These are phyloP conservation scores for Caenorhabditis plicata DNA, from an alignment of 2,888 invertebrate species.

Conservation along the genomic window DNA sequence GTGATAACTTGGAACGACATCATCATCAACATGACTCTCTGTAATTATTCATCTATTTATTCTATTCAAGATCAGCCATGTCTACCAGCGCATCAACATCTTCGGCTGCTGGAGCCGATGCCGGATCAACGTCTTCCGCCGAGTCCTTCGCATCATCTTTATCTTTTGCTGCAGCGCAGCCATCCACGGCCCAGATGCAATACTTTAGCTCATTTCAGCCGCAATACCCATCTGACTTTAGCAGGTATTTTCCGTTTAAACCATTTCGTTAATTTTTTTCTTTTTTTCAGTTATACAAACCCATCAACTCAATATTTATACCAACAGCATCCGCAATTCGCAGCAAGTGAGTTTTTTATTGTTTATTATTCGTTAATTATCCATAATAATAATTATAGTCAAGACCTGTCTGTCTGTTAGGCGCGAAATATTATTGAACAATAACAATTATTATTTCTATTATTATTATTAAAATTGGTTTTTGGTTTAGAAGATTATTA, in stretches of 20 bases:
- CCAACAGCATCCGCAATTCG: slow-evolving; percentile 8
- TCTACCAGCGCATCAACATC: slow-evolving; percentile 30
- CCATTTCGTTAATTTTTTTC: background rate
- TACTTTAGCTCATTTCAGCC: slow-evolving; percentile 12
- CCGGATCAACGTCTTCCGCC: slow-evolving; percentile 3
- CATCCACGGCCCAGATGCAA: slow-evolving; percentile 12
- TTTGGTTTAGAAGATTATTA: too few relatives aligned
- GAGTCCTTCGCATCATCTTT: slow-evolving; percentile 8
- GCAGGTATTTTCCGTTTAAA: slow-evolving; percentile 5
- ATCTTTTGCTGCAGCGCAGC: slow-evolving; percentile 8
- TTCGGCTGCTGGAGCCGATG: slow-evolving; percentile 6
- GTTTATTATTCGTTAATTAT: too few relatives aligned
- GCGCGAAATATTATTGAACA: too few relatives aligned
- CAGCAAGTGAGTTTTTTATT: slow-evolving; percentile 4
- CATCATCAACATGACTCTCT: too few relatives aligned
- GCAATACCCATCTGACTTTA: slow-evolving; percentile 20
- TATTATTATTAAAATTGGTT: too few relatives aligned
- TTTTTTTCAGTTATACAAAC: background rate
- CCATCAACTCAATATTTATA: slow-evolving; percentile 4
- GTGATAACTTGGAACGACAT: too few relatives aligned
- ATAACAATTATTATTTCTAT: too few relatives aligned
- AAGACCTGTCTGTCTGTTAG: too few relatives aligned
- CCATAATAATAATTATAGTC: too few relatives aligned
- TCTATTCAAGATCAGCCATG: slow-evolving; percentile 11
- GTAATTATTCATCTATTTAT: background rate